Percentiles rank a stretch among this genome's conserved stretches.
Conservation (phyloP, 2,797 vertebrate genomes). For the Dromococcyx pavoninus region DNA sequence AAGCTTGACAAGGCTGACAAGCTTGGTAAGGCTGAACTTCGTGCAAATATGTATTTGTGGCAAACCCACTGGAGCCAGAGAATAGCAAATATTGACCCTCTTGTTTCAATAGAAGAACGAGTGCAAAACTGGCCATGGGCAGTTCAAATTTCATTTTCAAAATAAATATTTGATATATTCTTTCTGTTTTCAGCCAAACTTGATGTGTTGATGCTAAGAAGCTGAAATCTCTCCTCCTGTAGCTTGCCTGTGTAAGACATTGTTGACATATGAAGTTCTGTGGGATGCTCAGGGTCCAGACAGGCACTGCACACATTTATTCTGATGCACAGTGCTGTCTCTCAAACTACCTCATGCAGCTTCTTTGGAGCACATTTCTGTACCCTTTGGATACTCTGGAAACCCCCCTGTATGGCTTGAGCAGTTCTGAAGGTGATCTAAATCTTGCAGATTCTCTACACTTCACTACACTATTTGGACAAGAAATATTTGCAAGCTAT, state of each 20-base stretch:
- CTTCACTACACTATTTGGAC: not conserved
- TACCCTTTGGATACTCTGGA: not conserved
- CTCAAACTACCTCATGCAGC: not conserved
- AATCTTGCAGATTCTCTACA: not conserved
- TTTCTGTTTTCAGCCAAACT: not conserved
- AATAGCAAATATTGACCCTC: not conserved
- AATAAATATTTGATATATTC: not conserved
- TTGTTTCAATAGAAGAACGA: slow-evolving; percentile 23
- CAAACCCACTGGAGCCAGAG: not conserved
- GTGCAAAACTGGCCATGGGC: not conserved
- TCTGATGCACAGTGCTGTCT: not conserved
- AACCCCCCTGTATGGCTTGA: not conserved
- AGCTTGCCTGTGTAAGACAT: not conserved
- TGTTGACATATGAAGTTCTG: not conserved
- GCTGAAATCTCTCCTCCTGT: not conserved
- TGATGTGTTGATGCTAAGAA: not conserved
- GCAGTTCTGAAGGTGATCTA: not conserved
- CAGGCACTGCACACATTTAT: not conserved
- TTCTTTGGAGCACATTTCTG: not conserved
- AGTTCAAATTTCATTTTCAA: not conserved
- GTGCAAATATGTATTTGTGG: not conserved
- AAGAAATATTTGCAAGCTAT: not conserved
- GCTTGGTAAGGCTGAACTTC: not conserved
- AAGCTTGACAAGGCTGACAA: not conserved
- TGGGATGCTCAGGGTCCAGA: not conserved